Conservation (phyloP, 2,888 invertebrate species). For the Cephus nigrinus region DNA sequence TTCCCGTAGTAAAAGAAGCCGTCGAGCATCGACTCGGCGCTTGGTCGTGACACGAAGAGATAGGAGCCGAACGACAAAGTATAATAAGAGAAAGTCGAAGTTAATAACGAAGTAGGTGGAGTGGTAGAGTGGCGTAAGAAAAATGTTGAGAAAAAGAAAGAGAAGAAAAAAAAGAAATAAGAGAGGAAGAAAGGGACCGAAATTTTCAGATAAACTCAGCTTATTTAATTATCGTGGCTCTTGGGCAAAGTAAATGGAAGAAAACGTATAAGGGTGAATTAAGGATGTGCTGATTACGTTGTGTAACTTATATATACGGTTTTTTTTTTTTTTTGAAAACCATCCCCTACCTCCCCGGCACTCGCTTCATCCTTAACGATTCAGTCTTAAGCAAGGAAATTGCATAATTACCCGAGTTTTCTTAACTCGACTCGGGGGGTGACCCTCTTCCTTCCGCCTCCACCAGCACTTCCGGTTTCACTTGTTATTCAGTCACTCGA, state of each 20-base stretch:
- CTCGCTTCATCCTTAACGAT: neutral
- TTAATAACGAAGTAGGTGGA: neutral
- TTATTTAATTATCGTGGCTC: conserved; percentile 50
- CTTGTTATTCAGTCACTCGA: neutral
- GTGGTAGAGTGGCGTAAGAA: neutral
- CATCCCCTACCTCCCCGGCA: neutral
- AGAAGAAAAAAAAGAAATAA: too few species aligned
- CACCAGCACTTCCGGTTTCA: neutral
- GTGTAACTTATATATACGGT: neutral
- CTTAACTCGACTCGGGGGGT: neutral
- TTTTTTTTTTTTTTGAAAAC: too few species aligned
- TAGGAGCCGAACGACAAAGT: neutral
- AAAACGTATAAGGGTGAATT: conserved; percentile 39
- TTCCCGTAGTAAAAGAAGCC: neutral
- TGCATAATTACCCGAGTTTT: neutral
- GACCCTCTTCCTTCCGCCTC: neutral
- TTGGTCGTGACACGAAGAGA: too few species aligned
- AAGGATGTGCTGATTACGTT: conserved; percentile 49
- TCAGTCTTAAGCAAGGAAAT: neutral
- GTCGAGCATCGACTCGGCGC: neutral
- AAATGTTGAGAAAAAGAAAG: neutral
- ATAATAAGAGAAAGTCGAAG: neutral
- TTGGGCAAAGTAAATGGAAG: conserved; percentile 47
- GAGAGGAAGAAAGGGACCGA: neutral
- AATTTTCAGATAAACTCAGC: conserved; percentile 24